These are phyloP conservation scores for Lobophora halterata DNA, from an alignment of 2,888 invertebrate species.

Conservation along the genomic window DNA sequence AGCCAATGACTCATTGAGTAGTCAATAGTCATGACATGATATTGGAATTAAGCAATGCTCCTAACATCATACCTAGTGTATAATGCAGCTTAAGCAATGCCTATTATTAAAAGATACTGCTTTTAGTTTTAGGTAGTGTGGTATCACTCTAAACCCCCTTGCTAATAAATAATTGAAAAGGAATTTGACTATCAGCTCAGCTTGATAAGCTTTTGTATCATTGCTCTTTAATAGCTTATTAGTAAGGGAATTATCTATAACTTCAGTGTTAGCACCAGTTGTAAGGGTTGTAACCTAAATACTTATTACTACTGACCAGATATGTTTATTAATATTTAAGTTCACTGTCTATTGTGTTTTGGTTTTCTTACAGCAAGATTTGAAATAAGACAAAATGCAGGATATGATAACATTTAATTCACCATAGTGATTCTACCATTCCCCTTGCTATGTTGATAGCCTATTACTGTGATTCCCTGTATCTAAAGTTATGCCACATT, in stretches of 20 bases:
- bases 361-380: slow-evolving; percentile 1
- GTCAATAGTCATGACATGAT: slow-evolving; percentile 31
- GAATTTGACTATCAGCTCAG: no score
- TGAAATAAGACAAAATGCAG: not conserved
- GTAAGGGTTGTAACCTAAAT: slow-evolving; percentile 17
- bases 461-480: no score
- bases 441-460: no score
- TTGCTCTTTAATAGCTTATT: no score
- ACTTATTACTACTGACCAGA: no score
- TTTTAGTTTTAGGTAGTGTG: slow-evolving; percentile 25
- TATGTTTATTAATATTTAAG: slow-evolving; percentile 11
- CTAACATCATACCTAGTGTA: slow-evolving; percentile 23
- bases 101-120: slow-evolving; percentile 26
- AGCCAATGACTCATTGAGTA: slow-evolving; percentile 21
- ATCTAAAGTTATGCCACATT: no score
- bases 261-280: slow-evolving; percentile 19
- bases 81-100: slow-evolving; percentile 36
- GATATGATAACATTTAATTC: not conserved
- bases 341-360: slow-evolving; percentile 4
- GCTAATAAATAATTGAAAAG: no score
- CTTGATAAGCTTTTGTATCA: no score
- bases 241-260: no score
- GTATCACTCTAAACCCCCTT: slow-evolving; percentile 16
- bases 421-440: no score
- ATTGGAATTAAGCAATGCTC: slow-evolving; percentile 29